These are phyloP conservation scores for Epizoanthus stellaris DNA, from an alignment of 92 coral and sea anemone species.

Conservation along the genomic window DNA sequence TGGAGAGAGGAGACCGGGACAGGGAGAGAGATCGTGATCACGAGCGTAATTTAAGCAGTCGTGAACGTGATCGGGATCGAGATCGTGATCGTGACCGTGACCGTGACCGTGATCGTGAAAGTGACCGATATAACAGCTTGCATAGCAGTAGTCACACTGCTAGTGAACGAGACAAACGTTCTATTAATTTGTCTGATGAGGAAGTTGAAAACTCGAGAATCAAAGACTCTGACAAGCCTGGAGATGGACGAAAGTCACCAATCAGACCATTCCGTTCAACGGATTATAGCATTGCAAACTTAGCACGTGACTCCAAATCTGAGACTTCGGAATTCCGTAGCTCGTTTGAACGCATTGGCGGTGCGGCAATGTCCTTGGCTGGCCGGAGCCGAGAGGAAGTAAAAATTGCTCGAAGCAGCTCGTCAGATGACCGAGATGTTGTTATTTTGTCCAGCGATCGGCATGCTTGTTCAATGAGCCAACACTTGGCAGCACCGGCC, in stretches of 20 bases:
- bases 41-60: conserved; percentile 7
- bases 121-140: conserved; percentile 30
- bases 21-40: conserved; percentile 60
- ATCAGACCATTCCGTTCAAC: conserved; percentile 67
- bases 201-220: conserved; percentile 32
- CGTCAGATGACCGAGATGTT: conserved; percentile 73
- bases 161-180: conserved; percentile 33
- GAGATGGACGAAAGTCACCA: conserved; percentile 54
- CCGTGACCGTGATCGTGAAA: conserved; percentile 32
- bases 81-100: conserved; percentile 16
- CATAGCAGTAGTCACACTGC: background rate
- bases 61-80: conserved; percentile 16
- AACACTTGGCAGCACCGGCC: conserved; percentile 50
- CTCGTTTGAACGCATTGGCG: conserved; percentile 63
- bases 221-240: conserved; percentile 35
- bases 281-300: conserved; percentile 80
- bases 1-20: conserved; percentile 66
- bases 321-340: conserved; percentile 68
- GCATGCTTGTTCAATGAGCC: conserved; percentile 59
- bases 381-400: conserved; percentile 62
- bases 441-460: conserved; percentile 73
- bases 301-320: conserved; percentile 76
- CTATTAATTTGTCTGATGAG: conserved; percentile 37
- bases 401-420: conserved; percentile 55
- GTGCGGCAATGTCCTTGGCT: conserved; percentile 40